Evolutionary conservation across 2,113 vertebrate genomes (phyloP), one percentile per base, ranked within the genome.

Genomic region (Collichthys lucidus): DNA sequence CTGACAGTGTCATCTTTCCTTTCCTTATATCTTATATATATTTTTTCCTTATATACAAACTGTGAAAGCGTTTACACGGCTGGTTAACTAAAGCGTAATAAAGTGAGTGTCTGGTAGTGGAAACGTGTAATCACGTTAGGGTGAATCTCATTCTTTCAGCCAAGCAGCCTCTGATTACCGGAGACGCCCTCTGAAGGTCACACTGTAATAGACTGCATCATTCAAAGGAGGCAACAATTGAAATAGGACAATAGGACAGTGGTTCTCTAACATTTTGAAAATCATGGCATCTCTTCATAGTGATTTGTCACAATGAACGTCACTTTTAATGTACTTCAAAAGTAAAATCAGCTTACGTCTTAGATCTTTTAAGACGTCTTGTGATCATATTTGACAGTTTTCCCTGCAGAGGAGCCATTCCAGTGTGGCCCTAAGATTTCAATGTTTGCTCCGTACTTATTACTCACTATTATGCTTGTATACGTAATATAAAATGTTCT

Each of bases 121-220:
- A 35, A 35, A 49, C 19, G 2, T 75, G 16, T 56, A 56, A 56
- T 75, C 15, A 75, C 46, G 26, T 68, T 77, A 11, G 57, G 10
- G 50, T n/a, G 61, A 29, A 65, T 44, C 50, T 22, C 40, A 15
- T 64, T 42, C 35, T 44, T 59, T 42, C 42, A 67, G 52, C 17
- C 40, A 49, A 40, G 20, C 63, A 59, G 63, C 44, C 26, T 35
- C 57, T 74, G 57, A 50, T 62, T 17, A 61, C 44, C 10, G 22
- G 20, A 61, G 57, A 74, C 5, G 8, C 26, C 71, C 71, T 77
- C 40, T 77, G 74, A 77, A 49, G 63, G 74, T 77, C 44, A 67
- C 42, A 0, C 63, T 77, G 15, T 77, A 68, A 67, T 61, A 65
- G 29, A 40, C 52, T 50, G 46, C 53, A 59, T 60, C 75, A 20